phyloP scores from a whole-genome alignment of 2,113 vertebrate species.

The Centropristis striata region DNA sequence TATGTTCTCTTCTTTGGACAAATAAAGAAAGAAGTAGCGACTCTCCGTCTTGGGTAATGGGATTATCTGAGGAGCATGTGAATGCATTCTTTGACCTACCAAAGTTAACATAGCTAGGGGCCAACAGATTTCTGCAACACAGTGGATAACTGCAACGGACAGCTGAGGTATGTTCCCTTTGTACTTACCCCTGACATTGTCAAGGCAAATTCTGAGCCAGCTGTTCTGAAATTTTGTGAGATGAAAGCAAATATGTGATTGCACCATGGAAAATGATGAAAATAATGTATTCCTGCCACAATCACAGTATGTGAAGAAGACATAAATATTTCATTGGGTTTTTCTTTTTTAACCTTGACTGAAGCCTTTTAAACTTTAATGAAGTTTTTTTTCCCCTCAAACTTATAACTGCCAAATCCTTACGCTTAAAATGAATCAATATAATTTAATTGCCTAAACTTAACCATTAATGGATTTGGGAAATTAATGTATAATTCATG shows the following conservation, averaged over 20 bases:
- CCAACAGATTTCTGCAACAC: too few species aligned
- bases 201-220: neutral
- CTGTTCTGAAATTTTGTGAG: neutral
- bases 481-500: constrained; percentile 38
- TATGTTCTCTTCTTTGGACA: too few species aligned
- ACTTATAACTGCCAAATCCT: constrained; percentile 9
- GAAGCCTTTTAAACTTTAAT: neutral
- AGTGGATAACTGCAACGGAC: too few species aligned
- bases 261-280: neutral
- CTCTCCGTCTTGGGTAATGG: too few species aligned
- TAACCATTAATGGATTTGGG: constrained; percentile 29
- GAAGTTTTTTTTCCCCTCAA: neutral
- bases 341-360: constrained; percentile 21
- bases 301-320: neutral
- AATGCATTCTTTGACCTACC: too few species aligned
- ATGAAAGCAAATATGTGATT: neutral
- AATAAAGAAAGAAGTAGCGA: too few species aligned
- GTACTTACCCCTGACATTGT: constrained; percentile 1
- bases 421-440: neutral
- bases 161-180: constrained; percentile 3
- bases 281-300: neutral
- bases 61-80: too few species aligned
- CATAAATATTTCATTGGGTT: neutral
- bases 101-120: too few species aligned
- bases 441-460: constrained; percentile 25